Conservation (phyloP, 2,113 vertebrate genomes). For the Arenaria interpres region DNA sequence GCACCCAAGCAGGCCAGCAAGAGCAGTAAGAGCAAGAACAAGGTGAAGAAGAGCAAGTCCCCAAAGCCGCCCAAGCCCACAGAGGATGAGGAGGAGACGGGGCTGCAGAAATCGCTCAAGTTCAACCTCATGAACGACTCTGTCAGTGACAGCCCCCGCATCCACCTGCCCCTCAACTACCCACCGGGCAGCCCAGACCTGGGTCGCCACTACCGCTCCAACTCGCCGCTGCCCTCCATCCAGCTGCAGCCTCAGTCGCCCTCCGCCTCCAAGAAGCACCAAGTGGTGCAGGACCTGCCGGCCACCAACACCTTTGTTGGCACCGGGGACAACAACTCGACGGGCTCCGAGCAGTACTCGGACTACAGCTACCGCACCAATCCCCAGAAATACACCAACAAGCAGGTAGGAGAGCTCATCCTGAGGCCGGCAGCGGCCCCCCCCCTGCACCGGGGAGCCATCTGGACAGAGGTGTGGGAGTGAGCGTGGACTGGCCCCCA, state of each 20-base stretch:
- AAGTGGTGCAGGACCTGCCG: constrained; percentile 96
- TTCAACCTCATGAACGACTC: constrained; percentile 95
- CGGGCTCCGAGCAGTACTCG: constrained; percentile 98
- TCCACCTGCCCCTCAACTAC: constrained; percentile 95
- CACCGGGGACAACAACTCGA: constrained; percentile 97
- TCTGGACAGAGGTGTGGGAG: constrained; percentile 93
- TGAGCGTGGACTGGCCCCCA: constrained; percentile 58
- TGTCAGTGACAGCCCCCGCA: constrained; percentile 91
- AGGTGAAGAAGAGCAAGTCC: constrained; percentile 92
- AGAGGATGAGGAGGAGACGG: constrained; percentile 91
- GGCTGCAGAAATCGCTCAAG: constrained; percentile 91
- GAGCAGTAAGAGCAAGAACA: constrained; percentile 87
- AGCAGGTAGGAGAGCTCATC: constrained; percentile 98
- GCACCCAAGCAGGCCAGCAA: constrained; percentile 92
- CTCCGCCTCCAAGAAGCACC: constrained; percentile 98
- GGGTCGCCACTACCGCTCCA: constrained; percentile 96
- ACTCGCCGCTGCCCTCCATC: constrained; percentile 95
- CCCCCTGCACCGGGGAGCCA: constrained; percentile 72
- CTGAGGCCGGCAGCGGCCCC: constrained; percentile 80
- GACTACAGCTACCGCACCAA: constrained; percentile 99
- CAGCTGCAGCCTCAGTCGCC: constrained; percentile 97
- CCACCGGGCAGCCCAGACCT: constrained; percentile 93
- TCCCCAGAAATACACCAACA: constrained; percentile 98
- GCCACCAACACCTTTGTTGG: constrained; percentile 98
- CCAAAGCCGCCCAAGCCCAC: constrained; percentile 89